These are phyloP conservation scores for Rhodeus uyekii DNA, from an alignment of 2,797 vertebrate genomes.

Conservation along the genomic window DNA sequence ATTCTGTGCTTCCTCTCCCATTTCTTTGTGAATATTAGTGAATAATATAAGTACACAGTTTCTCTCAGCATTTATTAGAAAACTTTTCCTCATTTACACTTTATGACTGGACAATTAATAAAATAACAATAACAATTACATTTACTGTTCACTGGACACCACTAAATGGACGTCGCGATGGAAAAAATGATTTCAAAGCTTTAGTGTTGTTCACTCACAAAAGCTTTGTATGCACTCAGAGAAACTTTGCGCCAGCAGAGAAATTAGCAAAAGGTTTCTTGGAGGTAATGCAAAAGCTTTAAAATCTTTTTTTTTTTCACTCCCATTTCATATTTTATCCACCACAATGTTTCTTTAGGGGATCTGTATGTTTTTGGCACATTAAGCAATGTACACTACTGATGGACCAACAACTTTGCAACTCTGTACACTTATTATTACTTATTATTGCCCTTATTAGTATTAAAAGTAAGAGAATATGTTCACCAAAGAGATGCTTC, in stretches of 20 bases:
- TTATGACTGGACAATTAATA: neutral
- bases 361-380: neutral
- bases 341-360: neutral
- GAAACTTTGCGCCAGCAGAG: too few relatives aligned
- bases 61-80: neutral
- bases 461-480: neutral
- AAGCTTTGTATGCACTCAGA: too few relatives aligned
- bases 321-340: neutral
- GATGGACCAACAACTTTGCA: neutral
- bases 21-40: neutral
- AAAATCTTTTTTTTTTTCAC: neutral
- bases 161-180: neutral
- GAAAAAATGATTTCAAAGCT: too few relatives aligned
- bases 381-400: neutral
- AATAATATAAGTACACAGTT: neutral
- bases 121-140: neutral
- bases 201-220: too few relatives aligned
- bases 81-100: neutral
- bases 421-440: neutral
- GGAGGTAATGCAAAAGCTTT: too few relatives aligned
- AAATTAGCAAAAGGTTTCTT: too few relatives aligned
- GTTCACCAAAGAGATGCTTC: neutral
- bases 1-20: neutral
- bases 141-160: neutral
- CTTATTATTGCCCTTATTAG: neutral